phyloP scores from a whole-genome alignment of 2,113 vertebrate genomes.

The Bujurquina vittata region DNA sequence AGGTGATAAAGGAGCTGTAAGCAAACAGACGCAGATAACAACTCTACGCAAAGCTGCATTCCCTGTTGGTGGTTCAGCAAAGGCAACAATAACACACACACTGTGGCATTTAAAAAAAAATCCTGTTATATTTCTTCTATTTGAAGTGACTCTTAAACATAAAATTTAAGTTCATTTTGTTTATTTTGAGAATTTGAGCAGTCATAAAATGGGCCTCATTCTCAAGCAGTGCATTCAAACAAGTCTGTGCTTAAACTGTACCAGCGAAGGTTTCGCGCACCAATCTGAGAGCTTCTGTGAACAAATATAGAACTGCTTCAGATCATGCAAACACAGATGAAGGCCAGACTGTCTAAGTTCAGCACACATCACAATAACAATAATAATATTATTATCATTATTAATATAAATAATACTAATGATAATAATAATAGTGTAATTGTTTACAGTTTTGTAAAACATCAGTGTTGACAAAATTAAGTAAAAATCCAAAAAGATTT shows the following conservation, averaged over 20 bases:
- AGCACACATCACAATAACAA: background rate
- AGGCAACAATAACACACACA: background rate
- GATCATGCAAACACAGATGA: no score
- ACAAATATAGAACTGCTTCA: background rate
- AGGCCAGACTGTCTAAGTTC: background rate
- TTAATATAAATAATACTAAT: background rate
- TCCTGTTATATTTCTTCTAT: background rate
- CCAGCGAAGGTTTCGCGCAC: background rate
- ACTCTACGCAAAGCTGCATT: constrained; percentile 28
- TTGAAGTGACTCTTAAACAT: background rate
- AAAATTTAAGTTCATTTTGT: background rate
- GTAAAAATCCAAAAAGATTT: background rate
- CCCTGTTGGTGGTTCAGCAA: constrained; percentile 16
- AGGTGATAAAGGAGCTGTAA: constrained; percentile 58
- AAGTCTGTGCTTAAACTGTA: background rate
- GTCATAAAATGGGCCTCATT: background rate
- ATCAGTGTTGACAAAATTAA: background rate
- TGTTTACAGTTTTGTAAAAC: background rate
- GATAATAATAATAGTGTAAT: background rate
- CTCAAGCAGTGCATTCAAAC: background rate
- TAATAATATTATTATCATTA: background rate
- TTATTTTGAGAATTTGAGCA: background rate
- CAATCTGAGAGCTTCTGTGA: background rate
- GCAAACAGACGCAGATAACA: constrained; percentile 68
- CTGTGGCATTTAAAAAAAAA: background rate